Conservation (phyloP, 2,113 vertebrate species). For the Tympanuchus pallidicinctus region DNA sequence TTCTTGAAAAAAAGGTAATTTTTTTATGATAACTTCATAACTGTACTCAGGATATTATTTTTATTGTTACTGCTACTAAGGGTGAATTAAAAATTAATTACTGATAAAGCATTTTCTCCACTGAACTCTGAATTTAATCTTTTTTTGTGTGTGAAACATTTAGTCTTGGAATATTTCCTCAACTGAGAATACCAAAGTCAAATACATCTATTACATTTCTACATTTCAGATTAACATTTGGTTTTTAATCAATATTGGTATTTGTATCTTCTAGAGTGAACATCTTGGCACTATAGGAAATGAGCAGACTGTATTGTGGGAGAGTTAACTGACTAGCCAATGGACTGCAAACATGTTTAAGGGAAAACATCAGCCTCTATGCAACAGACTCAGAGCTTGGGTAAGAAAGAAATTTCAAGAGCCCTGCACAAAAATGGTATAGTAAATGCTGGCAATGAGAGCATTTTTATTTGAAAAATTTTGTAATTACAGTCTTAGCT, state of each 20-base stretch:
- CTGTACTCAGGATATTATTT: background rate
- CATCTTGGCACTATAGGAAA: background rate
- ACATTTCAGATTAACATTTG: background rate
- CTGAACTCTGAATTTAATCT: background rate
- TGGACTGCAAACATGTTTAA: accelerated
- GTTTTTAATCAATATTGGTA: background rate
- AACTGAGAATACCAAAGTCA: background rate
- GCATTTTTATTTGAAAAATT: background rate
- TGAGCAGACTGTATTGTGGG: background rate
- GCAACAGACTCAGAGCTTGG: accelerated
- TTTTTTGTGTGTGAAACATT: background rate
- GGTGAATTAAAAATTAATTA: background rate
- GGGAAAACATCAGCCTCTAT: background rate
- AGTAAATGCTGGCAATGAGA: background rate
- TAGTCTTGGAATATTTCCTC: background rate
- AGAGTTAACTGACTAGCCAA: background rate
- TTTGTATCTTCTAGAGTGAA: background rate
- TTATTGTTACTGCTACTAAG: background rate
- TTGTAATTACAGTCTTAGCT: background rate
- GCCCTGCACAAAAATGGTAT: background rate
- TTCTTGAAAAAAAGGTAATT: background rate
- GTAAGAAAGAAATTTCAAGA: background rate
- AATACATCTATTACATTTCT: background rate
- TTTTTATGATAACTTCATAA: background rate
- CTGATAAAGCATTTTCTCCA: background rate